Evolutionary conservation across 2,797 vertebrate species (phyloP).

Genomic region (Sebastes dallii): DNA sequence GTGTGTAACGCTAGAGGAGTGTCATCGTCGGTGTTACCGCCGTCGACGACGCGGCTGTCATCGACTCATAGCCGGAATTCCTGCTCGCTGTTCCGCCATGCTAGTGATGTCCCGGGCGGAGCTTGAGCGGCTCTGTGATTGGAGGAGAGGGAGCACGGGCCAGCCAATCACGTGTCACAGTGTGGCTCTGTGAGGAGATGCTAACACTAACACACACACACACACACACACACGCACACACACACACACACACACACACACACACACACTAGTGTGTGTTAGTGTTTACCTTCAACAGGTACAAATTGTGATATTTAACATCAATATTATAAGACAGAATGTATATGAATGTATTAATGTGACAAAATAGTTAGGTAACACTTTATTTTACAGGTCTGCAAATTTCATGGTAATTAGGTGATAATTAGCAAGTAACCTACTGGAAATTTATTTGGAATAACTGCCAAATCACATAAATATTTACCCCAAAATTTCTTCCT

Average conservation of each 20-base stretch:
- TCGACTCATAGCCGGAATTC: slow-evolving; percentile 63
- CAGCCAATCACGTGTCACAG: slow-evolving; percentile 59
- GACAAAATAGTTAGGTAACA: not conserved
- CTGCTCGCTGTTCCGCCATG: slow-evolving; percentile 68
- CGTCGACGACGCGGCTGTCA: slow-evolving; percentile 12
- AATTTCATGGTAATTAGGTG: too few species aligned
- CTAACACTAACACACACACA: not conserved
- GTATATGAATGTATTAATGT: not conserved
- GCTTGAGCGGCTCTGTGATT: slow-evolving; percentile 55
- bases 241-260: not conserved
- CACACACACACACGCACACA: not conserved
- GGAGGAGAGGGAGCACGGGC: slow-evolving; percentile 17
- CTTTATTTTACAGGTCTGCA: too few species aligned
- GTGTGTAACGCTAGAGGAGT: not conserved
- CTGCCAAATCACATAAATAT: too few species aligned
- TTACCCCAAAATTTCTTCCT: too few species aligned
- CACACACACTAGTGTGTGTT: too few species aligned
- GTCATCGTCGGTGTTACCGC: not conserved
- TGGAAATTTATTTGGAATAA: too few species aligned
- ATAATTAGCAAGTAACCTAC: too few species aligned
- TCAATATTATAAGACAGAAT: not conserved
- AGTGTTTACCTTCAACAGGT: not conserved
- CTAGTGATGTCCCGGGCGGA: slow-evolving; percentile 64
- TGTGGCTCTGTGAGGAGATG: slow-evolving; percentile 15
- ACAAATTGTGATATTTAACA: not conserved